A percentile compares a stretch with the other conserved stretches of the same genome.
Conservation (phyloP, 2,113 vertebrate genomes). For the Origma solitaria region DNA sequence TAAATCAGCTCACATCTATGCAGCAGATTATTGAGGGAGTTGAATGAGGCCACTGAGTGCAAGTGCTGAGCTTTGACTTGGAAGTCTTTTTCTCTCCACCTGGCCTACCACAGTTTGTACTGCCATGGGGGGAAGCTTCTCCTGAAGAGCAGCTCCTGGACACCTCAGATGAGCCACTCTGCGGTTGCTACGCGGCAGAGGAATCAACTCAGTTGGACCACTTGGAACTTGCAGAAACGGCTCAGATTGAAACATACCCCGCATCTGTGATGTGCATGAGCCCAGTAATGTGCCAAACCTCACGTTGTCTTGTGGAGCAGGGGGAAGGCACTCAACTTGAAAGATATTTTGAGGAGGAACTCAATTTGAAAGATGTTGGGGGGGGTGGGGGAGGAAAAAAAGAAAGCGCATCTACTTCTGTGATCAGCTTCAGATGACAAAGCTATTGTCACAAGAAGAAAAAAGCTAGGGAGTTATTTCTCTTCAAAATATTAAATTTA, state of each 20-base stretch:
- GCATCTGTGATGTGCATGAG: not conserved
- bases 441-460: not conserved
- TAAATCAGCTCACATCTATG: not conserved
- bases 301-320: not conserved
- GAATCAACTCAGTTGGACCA: not conserved
- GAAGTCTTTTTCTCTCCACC: not conserved
- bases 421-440: not conserved
- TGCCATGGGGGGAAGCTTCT: not conserved
- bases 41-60: not conserved
- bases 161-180: not conserved
- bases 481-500: conserved; percentile 9
- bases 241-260: not conserved
- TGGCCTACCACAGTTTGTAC: not conserved
- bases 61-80: not conserved
- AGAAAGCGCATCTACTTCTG: not conserved
- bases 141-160: not conserved
- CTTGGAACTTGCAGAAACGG: not conserved
- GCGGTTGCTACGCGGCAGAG: rapidly evolving
- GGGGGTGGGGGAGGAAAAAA: not conserved
- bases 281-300: not conserved
- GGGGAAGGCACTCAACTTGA: not conserved
- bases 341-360: not conserved
- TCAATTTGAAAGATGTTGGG: not conserved
- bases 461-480: not conserved
- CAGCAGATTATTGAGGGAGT: not conserved